Conservation (phyloP, 2,113 vertebrate species). For the Carettochelys insculpta region DNA sequence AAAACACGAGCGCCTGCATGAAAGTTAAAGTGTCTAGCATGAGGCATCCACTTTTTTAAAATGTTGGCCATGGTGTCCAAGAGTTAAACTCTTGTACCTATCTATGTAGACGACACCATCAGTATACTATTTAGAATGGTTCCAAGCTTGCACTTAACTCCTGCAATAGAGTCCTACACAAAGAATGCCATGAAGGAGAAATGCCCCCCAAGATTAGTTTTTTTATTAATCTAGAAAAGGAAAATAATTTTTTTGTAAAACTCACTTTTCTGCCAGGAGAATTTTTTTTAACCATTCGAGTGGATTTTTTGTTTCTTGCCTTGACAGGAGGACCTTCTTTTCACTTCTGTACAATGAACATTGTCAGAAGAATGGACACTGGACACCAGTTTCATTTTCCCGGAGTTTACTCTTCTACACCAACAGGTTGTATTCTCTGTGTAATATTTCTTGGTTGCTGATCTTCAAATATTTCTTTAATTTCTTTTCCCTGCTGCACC, state of each 20-base stretch:
- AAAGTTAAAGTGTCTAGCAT: neutral
- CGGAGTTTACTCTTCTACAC: conserved; percentile 44
- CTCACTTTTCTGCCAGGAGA: conserved; percentile 3
- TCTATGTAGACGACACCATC: rapidly evolving
- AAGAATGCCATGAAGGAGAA: neutral
- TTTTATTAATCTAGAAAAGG: neutral
- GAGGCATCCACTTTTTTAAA: neutral
- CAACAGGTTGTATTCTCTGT: conserved; percentile 63
- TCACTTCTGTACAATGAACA: neutral
- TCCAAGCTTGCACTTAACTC: neutral
- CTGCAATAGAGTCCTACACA: neutral
- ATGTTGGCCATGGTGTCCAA: rapidly evolving
- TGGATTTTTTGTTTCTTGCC: conserved; percentile 47
- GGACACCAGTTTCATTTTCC: conserved; percentile 25
- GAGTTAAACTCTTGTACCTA: neutral
- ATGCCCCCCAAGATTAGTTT: neutral
- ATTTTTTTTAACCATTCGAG: conserved; percentile 13
- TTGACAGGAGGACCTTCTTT: conserved; percentile 31
- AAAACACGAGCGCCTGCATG: neutral
- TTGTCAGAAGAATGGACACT: neutral
- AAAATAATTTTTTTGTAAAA: conserved; percentile 19
- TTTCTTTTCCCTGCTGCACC: conserved; percentile 67
- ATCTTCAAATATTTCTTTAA: conserved; percentile 76
- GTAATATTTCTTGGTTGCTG: conserved; percentile 63
- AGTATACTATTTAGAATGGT: neutral